Evolutionary conservation across 2,113 vertebrate species (phyloP).

Genomic region (Scortum barcoo): DNA sequence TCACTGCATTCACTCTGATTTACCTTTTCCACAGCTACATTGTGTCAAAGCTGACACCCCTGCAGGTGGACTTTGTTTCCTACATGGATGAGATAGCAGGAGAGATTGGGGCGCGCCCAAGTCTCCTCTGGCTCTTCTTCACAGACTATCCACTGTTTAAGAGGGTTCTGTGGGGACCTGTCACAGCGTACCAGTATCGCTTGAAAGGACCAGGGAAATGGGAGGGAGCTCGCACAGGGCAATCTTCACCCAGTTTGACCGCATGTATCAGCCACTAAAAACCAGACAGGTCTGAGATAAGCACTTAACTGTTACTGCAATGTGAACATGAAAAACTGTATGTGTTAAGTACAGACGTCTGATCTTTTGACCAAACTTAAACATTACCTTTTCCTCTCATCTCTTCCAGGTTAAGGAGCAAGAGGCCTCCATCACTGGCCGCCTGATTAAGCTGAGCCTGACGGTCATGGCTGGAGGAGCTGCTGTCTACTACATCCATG

Average conservation of each 20-base stretch:
- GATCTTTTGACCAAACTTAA: neutral
- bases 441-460: slow-evolving; percentile 68
- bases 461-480: slow-evolving; percentile 45
- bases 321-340: neutral
- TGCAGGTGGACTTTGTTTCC: slow-evolving; percentile 85
- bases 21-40: slow-evolving; percentile 65
- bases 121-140: slow-evolving; percentile 82
- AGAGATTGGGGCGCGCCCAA: slow-evolving; percentile 81
- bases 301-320: neutral
- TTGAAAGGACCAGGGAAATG: slow-evolving; percentile 86
- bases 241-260: slow-evolving; percentile 87
- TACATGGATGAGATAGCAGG: slow-evolving; percentile 87
- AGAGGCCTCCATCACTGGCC: slow-evolving; percentile 4
- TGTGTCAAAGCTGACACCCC: slow-evolving; percentile 74
- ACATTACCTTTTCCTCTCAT: neutral
- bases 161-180: slow-evolving; percentile 84
- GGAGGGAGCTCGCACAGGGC: slow-evolving; percentile 83
- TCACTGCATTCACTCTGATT: neutral
- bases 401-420: slow-evolving; percentile 22
- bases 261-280: slow-evolving; percentile 76
- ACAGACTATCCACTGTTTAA: slow-evolving; percentile 85
- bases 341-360: neutral
- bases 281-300: slow-evolving; percentile 71
- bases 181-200: slow-evolving; percentile 86
- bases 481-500: slow-evolving; percentile 66